phyloP scores from a whole-genome alignment of 2,888 invertebrate species.

The Lasius platythorax region DNA sequence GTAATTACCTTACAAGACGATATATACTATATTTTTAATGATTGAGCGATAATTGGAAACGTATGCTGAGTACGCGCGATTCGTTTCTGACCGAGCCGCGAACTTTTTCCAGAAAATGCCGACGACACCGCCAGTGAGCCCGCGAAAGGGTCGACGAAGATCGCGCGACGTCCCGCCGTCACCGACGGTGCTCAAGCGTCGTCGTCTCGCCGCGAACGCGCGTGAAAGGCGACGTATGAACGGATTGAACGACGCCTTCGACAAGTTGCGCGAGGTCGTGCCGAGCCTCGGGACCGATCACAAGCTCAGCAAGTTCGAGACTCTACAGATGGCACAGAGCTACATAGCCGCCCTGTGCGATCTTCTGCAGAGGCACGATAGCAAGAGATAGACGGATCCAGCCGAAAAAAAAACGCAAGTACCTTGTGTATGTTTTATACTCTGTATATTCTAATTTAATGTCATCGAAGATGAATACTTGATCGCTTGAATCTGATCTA shows the following conservation, averaged over 20 bases:
- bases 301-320: conserved; percentile 92
- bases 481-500: neutral
- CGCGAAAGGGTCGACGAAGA: conserved; percentile 81
- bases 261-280: conserved; percentile 90
- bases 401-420: conserved; percentile 14
- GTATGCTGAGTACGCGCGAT: neutral
- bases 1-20: neutral
- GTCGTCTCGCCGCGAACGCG: conserved; percentile 91
- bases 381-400: conserved; percentile 68
- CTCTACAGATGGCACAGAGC: conserved; percentile 93
- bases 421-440: neutral
- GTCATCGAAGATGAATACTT: neutral
- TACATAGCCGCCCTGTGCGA: conserved; percentile 91
- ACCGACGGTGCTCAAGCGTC: conserved; percentile 88
- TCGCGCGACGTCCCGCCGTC: conserved; percentile 86
- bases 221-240: conserved; percentile 92
- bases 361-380: conserved; percentile 87
- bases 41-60: neutral
- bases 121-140: conserved; percentile 80
- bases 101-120: conserved; percentile 70
- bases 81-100: neutral
- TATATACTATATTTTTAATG: neutral
- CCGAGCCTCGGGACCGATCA: conserved; percentile 91
- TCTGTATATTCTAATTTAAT: neutral
- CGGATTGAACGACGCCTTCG: conserved; percentile 92